These are phyloP conservation scores for Globodera ellingtonae DNA, from an alignment of 1,140 invertebrate genomes.

Conservation along the genomic window DNA sequence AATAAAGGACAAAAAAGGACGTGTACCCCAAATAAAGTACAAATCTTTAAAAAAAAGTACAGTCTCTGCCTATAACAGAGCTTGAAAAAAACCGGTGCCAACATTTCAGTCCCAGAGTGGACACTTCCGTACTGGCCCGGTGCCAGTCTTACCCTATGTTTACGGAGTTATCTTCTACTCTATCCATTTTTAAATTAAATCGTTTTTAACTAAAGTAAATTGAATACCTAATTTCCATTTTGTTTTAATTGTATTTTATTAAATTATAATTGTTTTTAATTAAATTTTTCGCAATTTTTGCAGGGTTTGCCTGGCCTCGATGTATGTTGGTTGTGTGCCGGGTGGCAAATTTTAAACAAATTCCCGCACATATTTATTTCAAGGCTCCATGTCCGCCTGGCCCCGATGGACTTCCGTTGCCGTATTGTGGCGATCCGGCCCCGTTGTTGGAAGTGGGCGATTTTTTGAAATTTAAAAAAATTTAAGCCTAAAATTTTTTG, in stretches of 20 bases:
- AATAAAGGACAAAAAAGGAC: no score
- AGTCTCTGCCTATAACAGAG: no score
- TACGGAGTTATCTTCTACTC: neutral
- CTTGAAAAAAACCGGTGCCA: no score
- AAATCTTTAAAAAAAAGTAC: no score
- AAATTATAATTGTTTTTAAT: neutral
- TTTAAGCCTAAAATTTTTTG: no score
- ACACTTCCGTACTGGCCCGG: no score
- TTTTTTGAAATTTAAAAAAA: neutral
- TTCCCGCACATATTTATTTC: neutral
- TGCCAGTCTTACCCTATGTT: no score
- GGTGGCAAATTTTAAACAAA: neutral
- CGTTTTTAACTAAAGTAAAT: neutral
- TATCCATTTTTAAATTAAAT: neutral
- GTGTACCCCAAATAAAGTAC: no score
- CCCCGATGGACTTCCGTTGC: constrained; percentile 85
- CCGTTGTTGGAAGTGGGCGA: constrained; percentile 6
- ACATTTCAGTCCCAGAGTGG: no score
- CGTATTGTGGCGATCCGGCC: constrained; percentile 75
- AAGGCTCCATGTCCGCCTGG: constrained; percentile 92
- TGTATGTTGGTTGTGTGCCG: neutral
- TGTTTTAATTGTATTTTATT: neutral
- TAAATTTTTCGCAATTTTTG: neutral
- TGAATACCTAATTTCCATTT: neutral
- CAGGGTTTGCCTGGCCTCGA: constrained; percentile 84